Percentiles rank a stretch among this genome's conserved stretches.
Conservation (phyloP, 1,140 invertebrate genomes). For the Orussus abietinus region DNA sequence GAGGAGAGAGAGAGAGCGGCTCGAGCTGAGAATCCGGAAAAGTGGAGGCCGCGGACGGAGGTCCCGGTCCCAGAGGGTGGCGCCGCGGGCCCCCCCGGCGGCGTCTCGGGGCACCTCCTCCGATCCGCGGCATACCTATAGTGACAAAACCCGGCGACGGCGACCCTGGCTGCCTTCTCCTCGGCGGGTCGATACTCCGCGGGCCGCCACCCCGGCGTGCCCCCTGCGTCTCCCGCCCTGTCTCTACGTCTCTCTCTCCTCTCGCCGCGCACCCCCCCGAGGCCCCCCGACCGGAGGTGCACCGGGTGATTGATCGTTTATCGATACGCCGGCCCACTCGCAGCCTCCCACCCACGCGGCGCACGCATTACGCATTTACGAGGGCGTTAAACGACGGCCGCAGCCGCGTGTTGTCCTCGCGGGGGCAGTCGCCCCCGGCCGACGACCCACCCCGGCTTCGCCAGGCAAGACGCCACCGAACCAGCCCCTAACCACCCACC, state of each 20-base stretch:
- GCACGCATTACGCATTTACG: slow-evolving; percentile 42
- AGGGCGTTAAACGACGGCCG: slow-evolving; percentile 33
- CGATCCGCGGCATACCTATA: slow-evolving; percentile 40
- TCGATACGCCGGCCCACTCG: slow-evolving; percentile 36
- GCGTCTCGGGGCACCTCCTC: slow-evolving; percentile 29
- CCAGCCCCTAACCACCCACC: too few relatives aligned
- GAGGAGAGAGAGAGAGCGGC: too few relatives aligned
- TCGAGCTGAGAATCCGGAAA: too few relatives aligned
- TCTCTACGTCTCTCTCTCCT: slow-evolving; percentile 1
- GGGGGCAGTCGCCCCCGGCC: too few relatives aligned
- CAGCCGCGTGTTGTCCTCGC: slow-evolving; percentile 4
- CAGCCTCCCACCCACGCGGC: slow-evolving; percentile 9
- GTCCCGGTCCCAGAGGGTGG: too few relatives aligned
- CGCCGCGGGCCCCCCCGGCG: slow-evolving; percentile 14
- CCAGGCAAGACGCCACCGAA: too few relatives aligned
- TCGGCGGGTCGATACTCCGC: slow-evolving; percentile 51
- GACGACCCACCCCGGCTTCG: too few relatives aligned
- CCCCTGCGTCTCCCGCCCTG: slow-evolving; percentile 9
- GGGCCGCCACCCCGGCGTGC: slow-evolving; percentile 33
- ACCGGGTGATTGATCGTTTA: slow-evolving; percentile 48
- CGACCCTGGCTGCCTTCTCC: slow-evolving; percentile 42
- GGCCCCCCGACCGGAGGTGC: slow-evolving; percentile 29
- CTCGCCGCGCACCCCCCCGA: too few relatives aligned
- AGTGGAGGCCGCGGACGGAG: too few relatives aligned
- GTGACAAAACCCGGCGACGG: slow-evolving; percentile 49